A percentile compares a stretch with the other conserved stretches of the same genome.
Conservation (phyloP, 2,888 invertebrate genomes). For the Eupithecia dodoneata region DNA sequence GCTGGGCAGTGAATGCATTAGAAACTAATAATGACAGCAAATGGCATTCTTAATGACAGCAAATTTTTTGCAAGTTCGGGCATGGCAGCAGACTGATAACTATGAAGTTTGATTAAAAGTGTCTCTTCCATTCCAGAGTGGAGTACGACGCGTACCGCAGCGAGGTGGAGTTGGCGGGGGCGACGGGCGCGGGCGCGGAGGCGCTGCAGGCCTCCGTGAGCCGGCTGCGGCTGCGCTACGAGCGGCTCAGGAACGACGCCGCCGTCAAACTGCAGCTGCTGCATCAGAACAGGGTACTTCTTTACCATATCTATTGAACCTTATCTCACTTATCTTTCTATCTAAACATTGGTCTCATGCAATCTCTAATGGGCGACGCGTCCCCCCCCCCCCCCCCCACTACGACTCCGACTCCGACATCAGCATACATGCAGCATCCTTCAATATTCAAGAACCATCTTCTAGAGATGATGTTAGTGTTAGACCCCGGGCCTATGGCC, state of each 20-base stretch:
- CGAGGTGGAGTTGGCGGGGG: constrained; percentile 92
- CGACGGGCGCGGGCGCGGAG: constrained; percentile 5
- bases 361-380: too few species aligned
- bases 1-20: too few species aligned
- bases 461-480: background rate
- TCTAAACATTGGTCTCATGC: too few species aligned
- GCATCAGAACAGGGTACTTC: constrained; percentile 95
- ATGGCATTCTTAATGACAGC: too few species aligned
- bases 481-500: too few species aligned
- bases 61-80: too few species aligned
- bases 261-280: constrained; percentile 97
- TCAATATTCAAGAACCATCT: too few species aligned
- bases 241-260: constrained; percentile 96
- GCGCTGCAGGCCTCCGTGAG: constrained; percentile 91
- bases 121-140: constrained; percentile 84
- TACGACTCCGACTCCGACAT: too few species aligned
- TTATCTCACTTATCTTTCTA: background rate
- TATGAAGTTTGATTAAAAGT: background rate
- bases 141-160: constrained; percentile 99
- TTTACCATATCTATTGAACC: background rate
- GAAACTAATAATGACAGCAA: too few species aligned
- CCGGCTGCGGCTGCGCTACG: constrained; percentile 94
- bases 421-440: too few species aligned
- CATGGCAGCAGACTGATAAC: too few species aligned
- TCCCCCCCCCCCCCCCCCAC: too few species aligned